Base-by-base conservation (phyloP, 2,113 vertebrate genomes). In the Forbesichthys papilliferus region DNA sequence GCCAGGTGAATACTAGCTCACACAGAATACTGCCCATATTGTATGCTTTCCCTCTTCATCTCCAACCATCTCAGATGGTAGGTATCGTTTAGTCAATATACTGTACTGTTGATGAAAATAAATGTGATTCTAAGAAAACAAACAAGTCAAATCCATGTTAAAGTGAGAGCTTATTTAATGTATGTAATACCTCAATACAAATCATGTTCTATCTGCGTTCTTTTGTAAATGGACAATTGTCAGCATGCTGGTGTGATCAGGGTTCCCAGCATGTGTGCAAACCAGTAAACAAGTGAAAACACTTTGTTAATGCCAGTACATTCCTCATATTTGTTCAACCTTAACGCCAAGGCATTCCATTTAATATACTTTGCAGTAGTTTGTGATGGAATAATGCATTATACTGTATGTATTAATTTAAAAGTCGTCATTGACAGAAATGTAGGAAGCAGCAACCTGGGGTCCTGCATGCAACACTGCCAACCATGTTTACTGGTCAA, bases 401-500 rank as follows among this genome's bases (percentile, higher is more conserved):
- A 52, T 48, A 78, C 82, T 42, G 61, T 66, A 77, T 72, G 67
- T 42, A 68, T 16, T 16, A 0, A 8, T 52, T 47, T 79, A 75
- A 87, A 88, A 42, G 36, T 82, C 77, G 78, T 88, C 86, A 84
- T 51, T 54, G 56, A 1, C 67, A 42, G 62, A 62, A 27, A 64
- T 66, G 74, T 73, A 53, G 63, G 77, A 75, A 72, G 75, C 75
- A 69, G 77, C 20, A 65, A 79, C 60, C 54, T 74, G 58, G 63
- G 78, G 80, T 73, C 74, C 49, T 80, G 75, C 67, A 27, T 27
- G 27, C 27, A 2, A 1, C 27, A 3, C 48, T 60, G 66, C 59
- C 70, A 69, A 76, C 63, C 59, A 13, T 88, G 82, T 86, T 84
- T 81, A 46, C 58, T 67, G 78, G 84, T 87, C 80, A 87, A 77